A percentile compares a stretch with the other conserved stretches of the same genome.
These are phyloP conservation scores for Oncorhynchus nerka DNA, from an alignment of 2,113 vertebrate genomes.

Conservation along the genomic window DNA sequence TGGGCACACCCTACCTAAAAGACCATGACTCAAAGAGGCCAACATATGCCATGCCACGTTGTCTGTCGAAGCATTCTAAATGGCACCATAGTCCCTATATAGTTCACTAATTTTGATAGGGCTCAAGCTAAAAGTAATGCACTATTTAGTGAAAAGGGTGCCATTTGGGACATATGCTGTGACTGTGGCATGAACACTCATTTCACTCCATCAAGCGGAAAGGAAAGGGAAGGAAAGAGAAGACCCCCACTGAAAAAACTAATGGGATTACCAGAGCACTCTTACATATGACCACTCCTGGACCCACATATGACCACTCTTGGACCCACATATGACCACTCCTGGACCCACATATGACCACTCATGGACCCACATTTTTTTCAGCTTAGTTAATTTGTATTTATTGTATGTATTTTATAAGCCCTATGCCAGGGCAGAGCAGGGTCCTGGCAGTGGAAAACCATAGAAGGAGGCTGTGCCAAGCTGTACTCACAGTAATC, in stretches of 20 bases:
- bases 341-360: too few species aligned
- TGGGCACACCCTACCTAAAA: conserved; percentile 49
- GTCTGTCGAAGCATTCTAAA: conserved; percentile 18
- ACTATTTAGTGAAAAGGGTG: too few species aligned
- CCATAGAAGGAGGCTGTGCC: conserved; percentile 17
- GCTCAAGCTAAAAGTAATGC: too few species aligned
- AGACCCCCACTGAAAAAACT: conserved; percentile 16
- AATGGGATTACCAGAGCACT: conserved; percentile 53
- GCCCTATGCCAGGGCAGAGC: too few species aligned
- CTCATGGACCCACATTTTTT: neutral
- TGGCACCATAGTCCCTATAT: too few species aligned
- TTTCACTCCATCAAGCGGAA: conserved; percentile 35
- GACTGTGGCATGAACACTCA: conserved; percentile 23
- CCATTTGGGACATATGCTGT: too few species aligned
- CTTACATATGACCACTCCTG: neutral
- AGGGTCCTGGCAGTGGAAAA: neutral
- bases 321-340: neutral
- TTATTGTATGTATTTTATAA: too few species aligned
- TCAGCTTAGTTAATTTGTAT: neutral
- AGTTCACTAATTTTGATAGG: too few species aligned
- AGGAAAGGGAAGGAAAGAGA: neutral
- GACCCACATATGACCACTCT: conserved; percentile 13
- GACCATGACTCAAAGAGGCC: conserved; percentile 29
- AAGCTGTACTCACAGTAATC: conserved; percentile 13
- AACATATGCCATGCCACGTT: conserved; percentile 47